These are phyloP conservation scores for Cephalopterus ornatus DNA, from an alignment of 2,113 vertebrate species.

Conservation along the genomic window DNA sequence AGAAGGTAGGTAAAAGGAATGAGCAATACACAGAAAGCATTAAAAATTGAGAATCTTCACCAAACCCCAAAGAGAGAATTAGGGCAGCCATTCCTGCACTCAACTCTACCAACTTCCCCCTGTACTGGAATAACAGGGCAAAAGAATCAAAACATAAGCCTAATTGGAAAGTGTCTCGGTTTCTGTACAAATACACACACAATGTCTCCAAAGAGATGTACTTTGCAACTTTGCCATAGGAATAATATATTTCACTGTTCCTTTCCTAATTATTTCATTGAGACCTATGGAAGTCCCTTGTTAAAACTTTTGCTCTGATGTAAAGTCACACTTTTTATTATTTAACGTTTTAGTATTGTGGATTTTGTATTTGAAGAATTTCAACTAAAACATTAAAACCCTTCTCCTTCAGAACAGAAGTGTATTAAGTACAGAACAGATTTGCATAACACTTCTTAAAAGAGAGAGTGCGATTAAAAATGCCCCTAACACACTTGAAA, in stretches of 20 bases:
- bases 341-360: not conserved
- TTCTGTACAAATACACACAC: not conserved
- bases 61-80: not conserved
- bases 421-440: not conserved
- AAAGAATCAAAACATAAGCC: not conserved
- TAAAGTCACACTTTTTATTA: not conserved
- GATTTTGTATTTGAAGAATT: slow-evolving; percentile 22
- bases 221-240: not conserved
- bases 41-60: not conserved
- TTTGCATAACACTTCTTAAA: slow-evolving; percentile 28
- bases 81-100: not conserved
- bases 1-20: not conserved
- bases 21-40: not conserved
- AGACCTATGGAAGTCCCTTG: not conserved
- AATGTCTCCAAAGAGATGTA: not conserved
- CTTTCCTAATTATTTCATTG: not conserved
- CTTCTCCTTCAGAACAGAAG: not conserved
- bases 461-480: not conserved
- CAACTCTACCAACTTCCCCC: not conserved
- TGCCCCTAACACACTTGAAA: not conserved
- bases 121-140: not conserved
- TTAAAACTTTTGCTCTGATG: slow-evolving; percentile 11
- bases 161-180: not conserved
- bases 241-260: not conserved
- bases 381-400: not conserved